Percentiles rank a stretch among this genome's conserved stretches.
These are phyloP conservation scores for Brachionus manjavacas DNA, from an alignment of 1,140 invertebrate genomes.

Conservation along the genomic window DNA sequence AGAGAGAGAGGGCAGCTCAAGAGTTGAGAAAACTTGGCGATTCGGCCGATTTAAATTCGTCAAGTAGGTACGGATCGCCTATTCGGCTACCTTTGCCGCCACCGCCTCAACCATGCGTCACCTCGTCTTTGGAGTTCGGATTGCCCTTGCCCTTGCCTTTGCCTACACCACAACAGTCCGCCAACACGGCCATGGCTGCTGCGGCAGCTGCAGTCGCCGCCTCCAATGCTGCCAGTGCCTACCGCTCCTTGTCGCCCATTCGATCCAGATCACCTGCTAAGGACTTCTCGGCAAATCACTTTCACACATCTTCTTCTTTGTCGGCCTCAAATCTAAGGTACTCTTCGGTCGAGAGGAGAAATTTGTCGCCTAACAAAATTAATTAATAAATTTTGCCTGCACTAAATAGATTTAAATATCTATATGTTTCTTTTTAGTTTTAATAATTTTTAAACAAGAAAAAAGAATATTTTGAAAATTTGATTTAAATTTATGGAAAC, in stretches of 20 bases:
- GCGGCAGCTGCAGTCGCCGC: slow-evolving; percentile 16
- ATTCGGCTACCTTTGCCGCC: background rate
- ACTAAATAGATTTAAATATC: too few relatives aligned
- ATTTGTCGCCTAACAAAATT: background rate
- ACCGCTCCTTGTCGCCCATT: slow-evolving; percentile 32
- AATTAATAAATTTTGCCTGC: background rate
- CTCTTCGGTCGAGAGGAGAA: background rate
- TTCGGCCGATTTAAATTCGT: slow-evolving; percentile 9
- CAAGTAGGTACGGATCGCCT: slow-evolving; percentile 3
- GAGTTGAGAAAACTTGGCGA: slow-evolving; percentile 34
- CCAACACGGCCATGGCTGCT: slow-evolving; percentile 25
- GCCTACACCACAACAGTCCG: background rate
- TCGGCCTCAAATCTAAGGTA: slow-evolving; percentile 1
- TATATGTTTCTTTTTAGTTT: too few relatives aligned
- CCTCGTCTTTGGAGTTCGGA: background rate
- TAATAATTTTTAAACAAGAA: too few relatives aligned
- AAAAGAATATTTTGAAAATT: too few relatives aligned
- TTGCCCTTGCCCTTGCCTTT: background rate
- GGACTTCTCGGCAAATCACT: background rate
- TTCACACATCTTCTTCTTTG: slow-evolving; percentile 1
- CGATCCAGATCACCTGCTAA: slow-evolving; percentile 24
- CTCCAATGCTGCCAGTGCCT: slow-evolving; percentile 34
- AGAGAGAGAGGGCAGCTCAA: slow-evolving; percentile 46
- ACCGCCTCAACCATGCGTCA: background rate
- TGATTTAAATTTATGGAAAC: too few relatives aligned